phyloP scores from a whole-genome alignment of 2,888 invertebrate genomes.

The Hermodice carunculata region DNA sequence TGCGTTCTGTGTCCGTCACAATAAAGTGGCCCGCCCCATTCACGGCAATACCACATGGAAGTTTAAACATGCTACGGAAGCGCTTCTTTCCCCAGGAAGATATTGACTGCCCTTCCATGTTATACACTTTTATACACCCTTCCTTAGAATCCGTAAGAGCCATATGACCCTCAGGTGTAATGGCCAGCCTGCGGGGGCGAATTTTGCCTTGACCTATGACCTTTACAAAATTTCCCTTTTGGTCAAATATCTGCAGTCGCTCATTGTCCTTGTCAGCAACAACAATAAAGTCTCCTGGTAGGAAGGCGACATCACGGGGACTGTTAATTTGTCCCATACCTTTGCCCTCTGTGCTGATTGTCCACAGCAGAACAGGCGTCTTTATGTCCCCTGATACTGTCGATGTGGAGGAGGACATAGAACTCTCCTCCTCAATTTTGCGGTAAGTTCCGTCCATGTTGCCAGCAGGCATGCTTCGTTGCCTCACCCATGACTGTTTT shows the following conservation, averaged over 20 bases:
- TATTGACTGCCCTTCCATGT: conserved; percentile 43
- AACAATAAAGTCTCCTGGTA: conserved; percentile 45
- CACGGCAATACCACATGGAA: conserved; percentile 59
- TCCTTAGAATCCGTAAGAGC: conserved; percentile 59
- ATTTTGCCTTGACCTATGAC: conserved; percentile 43
- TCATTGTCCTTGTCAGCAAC: conserved; percentile 61
- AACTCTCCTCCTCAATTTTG: no score
- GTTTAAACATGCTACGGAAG: conserved; percentile 51
- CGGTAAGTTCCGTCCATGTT: neutral
- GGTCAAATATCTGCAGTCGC: conserved; percentile 51
- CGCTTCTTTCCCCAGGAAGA: conserved; percentile 25
- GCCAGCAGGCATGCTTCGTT: neutral
- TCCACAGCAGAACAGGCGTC: conserved; percentile 18
- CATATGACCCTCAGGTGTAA: conserved; percentile 52
- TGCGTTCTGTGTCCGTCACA: conserved; percentile 53
- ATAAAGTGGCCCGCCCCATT: conserved; percentile 52
- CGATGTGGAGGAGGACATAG: no score
- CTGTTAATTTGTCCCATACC: conserved; percentile 36
- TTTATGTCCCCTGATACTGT: neutral
- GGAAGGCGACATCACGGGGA: conserved; percentile 57
- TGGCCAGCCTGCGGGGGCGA: conserved; percentile 54
- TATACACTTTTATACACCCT: conserved; percentile 55
- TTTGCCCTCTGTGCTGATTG: conserved; percentile 10
- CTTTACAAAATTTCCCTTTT: conserved; percentile 31
- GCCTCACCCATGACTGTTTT: neutral